These are phyloP conservation scores for Brachionichthys hirsutus DNA, from an alignment of 2,113 vertebrate genomes.

Conservation along the genomic window DNA sequence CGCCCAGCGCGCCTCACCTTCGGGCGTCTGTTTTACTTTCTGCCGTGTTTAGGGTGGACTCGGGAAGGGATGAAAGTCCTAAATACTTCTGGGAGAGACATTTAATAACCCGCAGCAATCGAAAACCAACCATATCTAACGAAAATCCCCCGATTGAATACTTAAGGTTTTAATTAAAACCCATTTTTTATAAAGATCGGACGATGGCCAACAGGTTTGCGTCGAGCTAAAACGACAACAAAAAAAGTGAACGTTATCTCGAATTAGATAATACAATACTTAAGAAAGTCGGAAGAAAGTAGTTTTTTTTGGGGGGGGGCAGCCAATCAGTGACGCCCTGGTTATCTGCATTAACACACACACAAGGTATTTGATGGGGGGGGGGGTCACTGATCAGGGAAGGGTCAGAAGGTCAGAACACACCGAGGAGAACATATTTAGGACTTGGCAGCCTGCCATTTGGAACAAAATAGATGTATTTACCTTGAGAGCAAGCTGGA, in stretches of 20 bases:
- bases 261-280: too few species aligned
- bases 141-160: slow-evolving; percentile 1
- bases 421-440: neutral
- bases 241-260: too few species aligned
- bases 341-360: slow-evolving; percentile 25
- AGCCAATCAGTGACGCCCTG: slow-evolving; percentile 6
- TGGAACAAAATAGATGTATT: neutral
- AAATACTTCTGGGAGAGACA: slow-evolving; percentile 10
- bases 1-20: slow-evolving; percentile 32
- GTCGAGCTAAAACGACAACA: slow-evolving; percentile 11
- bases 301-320: too few species aligned
- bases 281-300: too few species aligned
- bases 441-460: neutral
- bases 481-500: too few species aligned
- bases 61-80: slow-evolving; percentile 44
- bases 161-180: slow-evolving; percentile 23
- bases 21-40: slow-evolving; percentile 48
- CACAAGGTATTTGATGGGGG: neutral
- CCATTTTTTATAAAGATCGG: slow-evolving; percentile 6
- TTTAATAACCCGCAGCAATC: slow-evolving; percentile 8
- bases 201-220: neutral
- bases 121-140: slow-evolving; percentile 18
- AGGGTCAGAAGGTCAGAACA: neutral
- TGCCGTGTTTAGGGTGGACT: slow-evolving; percentile 34
- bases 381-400: neutral